Evolutionary conservation across 2,888 invertebrate genomes (phyloP).

Genomic region (Cactoblastis cactorum): DNA sequence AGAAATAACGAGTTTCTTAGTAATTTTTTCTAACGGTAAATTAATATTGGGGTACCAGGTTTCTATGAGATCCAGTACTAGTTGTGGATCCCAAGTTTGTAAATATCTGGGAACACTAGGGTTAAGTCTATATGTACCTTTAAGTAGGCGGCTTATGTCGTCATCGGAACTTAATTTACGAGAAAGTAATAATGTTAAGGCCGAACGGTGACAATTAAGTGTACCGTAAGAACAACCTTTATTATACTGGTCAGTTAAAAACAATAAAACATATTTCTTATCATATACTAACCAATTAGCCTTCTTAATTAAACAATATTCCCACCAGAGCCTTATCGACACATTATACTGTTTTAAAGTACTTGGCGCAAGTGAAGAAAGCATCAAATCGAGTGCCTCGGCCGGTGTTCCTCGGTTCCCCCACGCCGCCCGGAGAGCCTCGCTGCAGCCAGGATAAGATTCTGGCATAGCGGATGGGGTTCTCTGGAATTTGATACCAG

Average conservation of each 20-base stretch:
- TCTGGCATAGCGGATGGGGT: too few species aligned
- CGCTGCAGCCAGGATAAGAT: too few species aligned
- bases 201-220: neutral
- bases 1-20: conserved; percentile 9
- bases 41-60: conserved; percentile 10
- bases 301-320: too few species aligned
- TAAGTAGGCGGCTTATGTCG: conserved; percentile 13
- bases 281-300: too few species aligned
- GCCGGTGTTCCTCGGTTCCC: too few species aligned
- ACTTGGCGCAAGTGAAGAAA: too few species aligned
- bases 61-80: conserved; percentile 9
- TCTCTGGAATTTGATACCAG: too few species aligned
- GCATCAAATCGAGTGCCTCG: too few species aligned
- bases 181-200: neutral
- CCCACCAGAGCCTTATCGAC: too few species aligned
- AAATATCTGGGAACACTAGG: conserved; percentile 12
- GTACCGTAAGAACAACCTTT: neutral
- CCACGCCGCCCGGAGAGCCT: too few species aligned
- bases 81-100: conserved; percentile 14
- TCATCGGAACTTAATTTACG: conserved; percentile 1
- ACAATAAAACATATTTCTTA: too few species aligned
- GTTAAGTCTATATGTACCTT: conserved; percentile 8
- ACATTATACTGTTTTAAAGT: too few species aligned
- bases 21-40: conserved; percentile 6
- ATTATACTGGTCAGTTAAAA: neutral